These are phyloP conservation scores for Siniperca chuatsi DNA, from an alignment of 2,113 vertebrate genomes.

Conservation along the genomic window DNA sequence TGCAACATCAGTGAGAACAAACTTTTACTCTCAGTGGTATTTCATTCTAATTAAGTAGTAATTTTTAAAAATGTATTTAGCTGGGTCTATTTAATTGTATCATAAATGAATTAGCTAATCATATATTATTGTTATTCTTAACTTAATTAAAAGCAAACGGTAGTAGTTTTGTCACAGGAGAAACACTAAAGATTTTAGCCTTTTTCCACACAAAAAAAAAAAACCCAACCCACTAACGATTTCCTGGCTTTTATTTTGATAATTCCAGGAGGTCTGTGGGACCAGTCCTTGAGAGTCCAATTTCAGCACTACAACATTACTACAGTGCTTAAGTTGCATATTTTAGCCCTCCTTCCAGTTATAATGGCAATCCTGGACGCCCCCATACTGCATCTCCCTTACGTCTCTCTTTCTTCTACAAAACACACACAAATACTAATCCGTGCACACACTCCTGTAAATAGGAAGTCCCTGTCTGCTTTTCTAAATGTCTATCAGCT, in stretches of 20 bases:
- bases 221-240: too few species aligned
- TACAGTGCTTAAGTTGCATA: background rate
- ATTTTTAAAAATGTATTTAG: background rate
- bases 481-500: slow-evolving; percentile 24
- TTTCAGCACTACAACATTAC: background rate
- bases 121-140: too few species aligned
- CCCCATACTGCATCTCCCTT: background rate
- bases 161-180: background rate
- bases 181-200: background rate
- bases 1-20: background rate
- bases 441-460: background rate
- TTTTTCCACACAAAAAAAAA: background rate
- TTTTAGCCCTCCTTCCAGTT: background rate
- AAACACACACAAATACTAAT: background rate
- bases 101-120: background rate
- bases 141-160: too few species aligned
- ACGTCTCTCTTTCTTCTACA: background rate
- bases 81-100: background rate
- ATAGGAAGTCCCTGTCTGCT: slow-evolving; percentile 18
- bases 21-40: too few species aligned
- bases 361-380: background rate
- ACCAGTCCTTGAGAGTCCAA: background rate
- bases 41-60: background rate
- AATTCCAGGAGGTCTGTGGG: background rate
- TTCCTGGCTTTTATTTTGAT: background rate